phyloP scores from a whole-genome alignment of 1,140 invertebrate genomes.

The Lithobius niger region DNA sequence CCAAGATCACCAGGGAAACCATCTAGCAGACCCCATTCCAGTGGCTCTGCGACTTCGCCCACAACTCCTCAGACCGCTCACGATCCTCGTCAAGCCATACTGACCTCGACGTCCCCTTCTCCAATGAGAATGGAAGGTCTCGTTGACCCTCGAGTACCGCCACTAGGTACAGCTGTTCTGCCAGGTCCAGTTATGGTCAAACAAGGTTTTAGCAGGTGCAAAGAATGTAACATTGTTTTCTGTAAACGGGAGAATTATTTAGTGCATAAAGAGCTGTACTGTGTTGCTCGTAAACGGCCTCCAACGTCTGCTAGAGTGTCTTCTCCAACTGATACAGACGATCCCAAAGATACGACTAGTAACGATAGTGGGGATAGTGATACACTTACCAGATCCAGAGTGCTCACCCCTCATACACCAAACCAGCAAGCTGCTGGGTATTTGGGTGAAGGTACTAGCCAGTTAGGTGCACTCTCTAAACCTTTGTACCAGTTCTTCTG shows the following conservation, averaged over 20 bases:
- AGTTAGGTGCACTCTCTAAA: conserved; percentile 13
- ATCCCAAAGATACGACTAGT: not conserved
- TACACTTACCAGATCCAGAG: conserved; percentile 13
- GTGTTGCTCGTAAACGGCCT: conserved; percentile 43
- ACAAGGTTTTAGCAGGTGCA: conserved; percentile 74
- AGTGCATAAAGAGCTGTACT: conserved; percentile 88
- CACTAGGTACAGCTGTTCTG: not conserved
- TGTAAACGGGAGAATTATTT: conserved; percentile 90
- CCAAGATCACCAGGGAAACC: too few species aligned
- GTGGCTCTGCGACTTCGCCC: too few species aligned
- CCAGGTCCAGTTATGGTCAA: conserved; percentile 20
- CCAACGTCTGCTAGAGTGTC: not conserved
- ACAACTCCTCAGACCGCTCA: too few species aligned
- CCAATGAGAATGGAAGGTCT: not conserved
- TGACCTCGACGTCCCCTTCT: too few species aligned
- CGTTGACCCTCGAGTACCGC: not conserved
- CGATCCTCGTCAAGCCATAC: too few species aligned
- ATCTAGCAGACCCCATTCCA: too few species aligned
- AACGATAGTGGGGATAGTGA: conserved; percentile 5
- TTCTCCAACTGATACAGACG: conserved; percentile 4
- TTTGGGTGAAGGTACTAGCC: conserved; percentile 8
- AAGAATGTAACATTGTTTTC: conserved; percentile 94
- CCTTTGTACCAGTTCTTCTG: conserved; percentile 51
- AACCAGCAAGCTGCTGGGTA: conserved; percentile 27
- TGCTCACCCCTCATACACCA: conserved; percentile 27